These are phyloP conservation scores for Discoglossus pictus DNA, from an alignment of 2,797 vertebrate genomes.

Conservation along the genomic window DNA sequence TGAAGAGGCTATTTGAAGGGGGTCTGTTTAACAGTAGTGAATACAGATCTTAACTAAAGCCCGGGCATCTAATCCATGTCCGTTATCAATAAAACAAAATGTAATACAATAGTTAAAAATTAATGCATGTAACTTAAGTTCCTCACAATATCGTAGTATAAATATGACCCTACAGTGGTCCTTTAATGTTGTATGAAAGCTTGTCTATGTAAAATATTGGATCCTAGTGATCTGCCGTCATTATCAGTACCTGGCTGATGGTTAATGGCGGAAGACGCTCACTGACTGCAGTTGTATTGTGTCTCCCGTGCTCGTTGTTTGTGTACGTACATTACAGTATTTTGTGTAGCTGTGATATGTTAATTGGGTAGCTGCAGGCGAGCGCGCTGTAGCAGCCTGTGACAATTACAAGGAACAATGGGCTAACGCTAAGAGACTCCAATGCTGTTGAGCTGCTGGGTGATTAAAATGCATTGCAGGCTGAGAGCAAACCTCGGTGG, in stretches of 20 bases:
- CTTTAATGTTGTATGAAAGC: no score
- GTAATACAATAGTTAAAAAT: no score
- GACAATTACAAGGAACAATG: conserved; percentile 70
- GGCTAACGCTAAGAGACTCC: conserved; percentile 55
- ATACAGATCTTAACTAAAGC: no score
- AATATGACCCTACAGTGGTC: no score
- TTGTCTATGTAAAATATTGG: no score
- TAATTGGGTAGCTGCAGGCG: conserved; percentile 73
- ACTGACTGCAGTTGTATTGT: conserved; percentile 51
- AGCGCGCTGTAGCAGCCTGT: conserved; percentile 64
- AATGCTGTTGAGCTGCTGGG: conserved; percentile 46
- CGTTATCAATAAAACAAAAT: no score
- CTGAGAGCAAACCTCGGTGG: conserved; percentile 21
- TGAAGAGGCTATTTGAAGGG: no score
- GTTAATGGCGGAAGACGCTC: conserved; percentile 50
- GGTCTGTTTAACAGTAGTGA: no score
- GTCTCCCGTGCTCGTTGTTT: conserved; percentile 54
- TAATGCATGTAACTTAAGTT: no score
- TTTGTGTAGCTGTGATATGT: conserved; percentile 65
- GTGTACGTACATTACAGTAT: conserved; percentile 61
- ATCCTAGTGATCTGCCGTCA: no score
- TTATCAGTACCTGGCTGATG: conserved; percentile 20
- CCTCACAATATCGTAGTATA: no score
- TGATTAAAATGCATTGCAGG: conserved; percentile 61
- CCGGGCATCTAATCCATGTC: no score